phyloP scores from a whole-genome alignment of 1,140 invertebrate genomes.

The Drosophila pectinifera region DNA sequence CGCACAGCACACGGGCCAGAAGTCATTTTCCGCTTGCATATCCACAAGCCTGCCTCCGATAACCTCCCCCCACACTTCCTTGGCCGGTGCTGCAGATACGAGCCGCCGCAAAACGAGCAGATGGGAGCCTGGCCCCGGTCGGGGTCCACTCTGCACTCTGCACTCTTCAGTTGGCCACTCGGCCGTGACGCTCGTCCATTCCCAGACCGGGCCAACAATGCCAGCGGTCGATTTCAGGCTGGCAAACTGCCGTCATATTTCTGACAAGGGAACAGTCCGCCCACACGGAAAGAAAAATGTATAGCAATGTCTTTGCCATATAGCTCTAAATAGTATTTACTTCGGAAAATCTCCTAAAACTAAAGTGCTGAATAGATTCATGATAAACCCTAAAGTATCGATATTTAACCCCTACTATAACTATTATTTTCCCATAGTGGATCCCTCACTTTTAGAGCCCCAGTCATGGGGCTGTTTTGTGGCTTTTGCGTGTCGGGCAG shows the following conservation, averaged over 20 bases:
- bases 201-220: constrained; percentile 40
- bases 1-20: constrained; percentile 60
- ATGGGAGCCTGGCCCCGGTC: constrained; percentile 1
- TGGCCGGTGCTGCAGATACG: constrained; percentile 36
- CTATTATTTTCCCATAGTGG: constrained; percentile 3
- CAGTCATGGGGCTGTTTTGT: constrained; percentile 24
- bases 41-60: constrained; percentile 48
- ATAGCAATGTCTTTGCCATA: no score
- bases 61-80: constrained; percentile 29
- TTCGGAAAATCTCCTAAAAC: not conserved
- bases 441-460: not conserved
- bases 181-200: constrained; percentile 37
- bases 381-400: no score
- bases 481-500: constrained; percentile 43
- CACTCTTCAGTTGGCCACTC: constrained; percentile 53
- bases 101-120: constrained; percentile 20
- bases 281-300: constrained; percentile 1
- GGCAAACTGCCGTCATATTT: constrained; percentile 49
- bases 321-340: no score
- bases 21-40: constrained; percentile 79
- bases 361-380: not conserved
- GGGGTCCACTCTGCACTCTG: constrained; percentile 25
- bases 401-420: no score
- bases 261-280: constrained; percentile 4
- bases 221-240: constrained; percentile 38